Evolutionary conservation across 2,113 vertebrate species (phyloP), one percentile per base, ranked within the genome.

Genomic region (Actenoides hombroni): DNA sequence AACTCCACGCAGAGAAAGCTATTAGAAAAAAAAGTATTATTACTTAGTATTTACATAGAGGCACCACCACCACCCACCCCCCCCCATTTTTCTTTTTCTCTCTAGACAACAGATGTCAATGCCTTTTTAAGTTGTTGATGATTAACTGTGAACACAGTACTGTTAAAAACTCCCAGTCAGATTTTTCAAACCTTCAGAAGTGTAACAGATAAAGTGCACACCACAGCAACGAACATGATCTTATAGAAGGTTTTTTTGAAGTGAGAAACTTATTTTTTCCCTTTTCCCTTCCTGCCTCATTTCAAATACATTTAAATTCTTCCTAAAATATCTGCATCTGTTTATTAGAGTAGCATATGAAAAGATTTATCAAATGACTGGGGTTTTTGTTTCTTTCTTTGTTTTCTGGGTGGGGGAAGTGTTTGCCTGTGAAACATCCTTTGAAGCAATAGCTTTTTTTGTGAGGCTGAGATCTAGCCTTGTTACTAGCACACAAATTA

Each of bases 81-180:
- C 35, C 71, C 5, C 24, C 85, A 67, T 94, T 93, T 96, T 83
- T 95, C 89, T 68, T 79, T 93, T 94, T 83, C 71, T 96, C 73
- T 95, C 79, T 92, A 96, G 94, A 97, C 97, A 95, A 97, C 97
- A 96, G 90, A 96, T 95, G 92, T 89, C 97, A 96, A 85, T 94
- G 83, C 96, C 92, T 97, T 97, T 96, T 95, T 96, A 95, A 96
- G 92, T 82, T 89, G 90, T 88, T 77, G 93, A 95, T 96, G 96
- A 98, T 96, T 94, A 97, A 97, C 86, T 97, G 93, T 7, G 82
- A 97, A 94, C 69, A 86, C 71, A 89, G 60, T 60, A 64, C 94
- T 92, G 92, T 92, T 97, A 93, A 96, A 96, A 96, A 82, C 83
- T 96, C 91, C 57, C 57, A 91, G 86, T 77, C 93, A 64, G 88